Conservation (phyloP, 2,888 invertebrate species). For the Erannis defoliaria region DNA sequence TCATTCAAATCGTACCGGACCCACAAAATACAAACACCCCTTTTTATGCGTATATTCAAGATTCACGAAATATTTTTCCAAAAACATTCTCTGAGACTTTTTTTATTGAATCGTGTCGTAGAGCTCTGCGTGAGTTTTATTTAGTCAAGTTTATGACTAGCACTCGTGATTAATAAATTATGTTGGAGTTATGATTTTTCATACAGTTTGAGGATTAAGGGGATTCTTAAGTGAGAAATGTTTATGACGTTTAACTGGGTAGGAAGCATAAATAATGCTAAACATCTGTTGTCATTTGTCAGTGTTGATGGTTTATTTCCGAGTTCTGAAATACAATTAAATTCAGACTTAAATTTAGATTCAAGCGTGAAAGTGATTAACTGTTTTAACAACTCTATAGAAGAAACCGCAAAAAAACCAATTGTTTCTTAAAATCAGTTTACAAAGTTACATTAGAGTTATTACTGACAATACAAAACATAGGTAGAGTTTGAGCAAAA, state of each 20-base stretch:
- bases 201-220: slow-evolving; percentile 69
- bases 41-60: slow-evolving; percentile 71
- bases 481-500: no score
- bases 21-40: slow-evolving; percentile 79
- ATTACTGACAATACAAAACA: no score
- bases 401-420: no score
- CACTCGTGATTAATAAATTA: slow-evolving; percentile 74
- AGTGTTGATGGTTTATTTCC: slow-evolving; percentile 59
- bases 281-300: slow-evolving; percentile 70
- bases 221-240: slow-evolving; percentile 63
- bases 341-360: not conserved
- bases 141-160: slow-evolving; percentile 67
- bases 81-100: slow-evolving; percentile 60
- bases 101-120: slow-evolving; percentile 50
- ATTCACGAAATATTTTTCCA: slow-evolving; percentile 76
- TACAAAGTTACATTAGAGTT: no score
- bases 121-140: slow-evolving; percentile 61
- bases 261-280: slow-evolving; percentile 58
- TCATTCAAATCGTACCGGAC: slow-evolving; percentile 82
- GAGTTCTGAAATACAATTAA: slow-evolving; percentile 45
- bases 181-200: slow-evolving; percentile 66
- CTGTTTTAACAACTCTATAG: no score
- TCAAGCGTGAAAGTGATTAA: not conserved
- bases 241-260: slow-evolving; percentile 62
- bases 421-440: no score